These are phyloP conservation scores for Abscondita cerata DNA, from an alignment of 2,888 invertebrate genomes.

Conservation along the genomic window DNA sequence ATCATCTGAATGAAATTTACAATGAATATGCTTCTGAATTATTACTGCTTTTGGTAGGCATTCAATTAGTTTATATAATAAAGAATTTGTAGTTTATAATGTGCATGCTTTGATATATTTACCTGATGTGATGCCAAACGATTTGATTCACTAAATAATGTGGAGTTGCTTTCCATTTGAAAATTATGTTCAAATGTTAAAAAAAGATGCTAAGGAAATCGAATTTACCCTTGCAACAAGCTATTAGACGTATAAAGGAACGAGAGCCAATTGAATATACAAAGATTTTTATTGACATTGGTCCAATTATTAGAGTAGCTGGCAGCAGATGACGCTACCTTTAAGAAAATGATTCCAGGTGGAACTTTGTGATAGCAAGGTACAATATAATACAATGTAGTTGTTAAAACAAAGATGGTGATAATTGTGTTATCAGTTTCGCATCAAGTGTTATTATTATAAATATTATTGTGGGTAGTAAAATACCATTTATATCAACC, in stretches of 20 bases:
- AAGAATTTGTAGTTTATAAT: constrained; percentile 5
- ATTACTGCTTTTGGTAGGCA: not conserved
- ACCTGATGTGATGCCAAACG: constrained; percentile 1
- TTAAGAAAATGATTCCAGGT: too few species aligned
- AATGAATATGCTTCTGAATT: not conserved
- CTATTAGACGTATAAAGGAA: not conserved
- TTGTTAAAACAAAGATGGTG: too few species aligned
- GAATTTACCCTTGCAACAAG: not conserved
- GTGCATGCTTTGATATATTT: constrained; percentile 1
- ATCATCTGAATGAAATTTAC: not conserved
- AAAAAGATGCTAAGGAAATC: not conserved
- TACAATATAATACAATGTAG: too few species aligned
- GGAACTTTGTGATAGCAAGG: too few species aligned
- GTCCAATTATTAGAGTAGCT: not conserved
- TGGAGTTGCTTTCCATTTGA: constrained; percentile 4
- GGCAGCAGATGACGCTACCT: not conserved
- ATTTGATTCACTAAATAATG: not conserved
- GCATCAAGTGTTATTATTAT: too few species aligned
- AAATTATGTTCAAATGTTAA: constrained; percentile 5
- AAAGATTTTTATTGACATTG: not conserved
- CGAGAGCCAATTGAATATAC: not conserved
- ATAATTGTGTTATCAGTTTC: too few species aligned
- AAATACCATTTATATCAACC: not conserved
- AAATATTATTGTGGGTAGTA: not conserved
- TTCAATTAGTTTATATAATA: not conserved